phyloP scores from a whole-genome alignment of 2,113 vertebrate genomes.

The Sturnus vulgaris region DNA sequence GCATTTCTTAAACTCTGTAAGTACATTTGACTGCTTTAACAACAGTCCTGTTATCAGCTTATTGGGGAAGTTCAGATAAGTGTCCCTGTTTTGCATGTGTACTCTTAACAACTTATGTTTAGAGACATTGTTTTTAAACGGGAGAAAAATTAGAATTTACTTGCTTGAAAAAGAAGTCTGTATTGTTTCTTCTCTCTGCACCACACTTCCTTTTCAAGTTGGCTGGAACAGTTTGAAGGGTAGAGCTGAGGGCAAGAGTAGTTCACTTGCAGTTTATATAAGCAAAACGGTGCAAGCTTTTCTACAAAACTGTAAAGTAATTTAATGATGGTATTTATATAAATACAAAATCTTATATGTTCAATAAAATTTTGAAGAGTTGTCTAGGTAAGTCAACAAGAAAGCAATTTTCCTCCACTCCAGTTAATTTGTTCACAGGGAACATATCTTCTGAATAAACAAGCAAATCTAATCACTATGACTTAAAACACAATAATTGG shows the following conservation, averaged over 20 bases:
- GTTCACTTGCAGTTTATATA: not conserved
- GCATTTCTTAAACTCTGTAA: not conserved
- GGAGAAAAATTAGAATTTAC: not conserved
- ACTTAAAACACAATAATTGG: not conserved
- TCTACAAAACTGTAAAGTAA: not conserved
- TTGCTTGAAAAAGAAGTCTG: not conserved
- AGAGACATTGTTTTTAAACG: not conserved
- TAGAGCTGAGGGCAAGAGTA: not conserved
- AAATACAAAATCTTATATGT: not conserved
- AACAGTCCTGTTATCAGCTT: not conserved
- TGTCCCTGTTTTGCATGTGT: not conserved
- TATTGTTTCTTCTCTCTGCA: not conserved
- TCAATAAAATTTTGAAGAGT: not conserved
- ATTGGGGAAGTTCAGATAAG: not conserved
- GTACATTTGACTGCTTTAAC: not conserved
- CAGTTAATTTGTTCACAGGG: not conserved
- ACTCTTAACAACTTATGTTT: not conserved
- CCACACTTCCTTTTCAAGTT: not conserved
- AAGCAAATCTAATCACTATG: not conserved
- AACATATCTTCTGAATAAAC: not conserved
- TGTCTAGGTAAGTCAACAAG: not conserved
- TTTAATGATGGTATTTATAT: not conserved
- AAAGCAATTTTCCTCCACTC: slow-evolving; percentile 3
- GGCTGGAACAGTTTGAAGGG: not conserved
- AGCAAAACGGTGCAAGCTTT: not conserved